Evolutionary conservation across 1,140 invertebrate species (phyloP), one percentile per base, ranked within the genome.

Genomic region (Diprion similis): DNA sequence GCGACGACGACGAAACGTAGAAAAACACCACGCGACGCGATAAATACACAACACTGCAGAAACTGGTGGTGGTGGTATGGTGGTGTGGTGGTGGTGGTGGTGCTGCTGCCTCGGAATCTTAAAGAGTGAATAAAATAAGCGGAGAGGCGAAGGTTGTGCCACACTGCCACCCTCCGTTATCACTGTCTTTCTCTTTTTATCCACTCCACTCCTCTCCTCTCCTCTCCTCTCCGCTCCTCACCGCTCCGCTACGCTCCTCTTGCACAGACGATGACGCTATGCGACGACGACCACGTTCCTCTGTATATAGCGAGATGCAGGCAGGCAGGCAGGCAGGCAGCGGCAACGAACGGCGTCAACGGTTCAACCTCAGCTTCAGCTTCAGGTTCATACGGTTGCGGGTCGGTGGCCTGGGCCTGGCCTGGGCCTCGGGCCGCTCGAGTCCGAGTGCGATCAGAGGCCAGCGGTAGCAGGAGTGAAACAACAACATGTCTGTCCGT

Each of bases 141-240:
- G 6, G n/a, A 15, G 51, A 37, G n/a, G n/a, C 51, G 51, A 59
- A 59, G 51, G 51, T 59, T 59, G 51, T 59, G n/a, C 51, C 11
- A 13, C 51, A 59, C 51, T 59, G 51, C n/a, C n/a, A 17, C 24
- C n/a, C 66, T 47, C 37, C 18, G 17, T 11, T 66, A 46, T 37
- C 47, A 51, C 64, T 68, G 66, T 66, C 47, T 66, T 66, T 51
- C 65, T 72, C 48, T 75, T 46, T 8, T 67, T 73, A 48, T 45
- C 65, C 11, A 17, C 45, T 59, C 46, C 51, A 65, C 18, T 51
- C 4, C 37, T 37, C 37, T 47, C 46, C 72, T 37, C 64, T 45
- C 71, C 18, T 47, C 45, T 24, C n/a, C 9, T 46, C 45, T n/a
- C 13, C 17, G 46, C 11, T 48, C 45, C 17, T 66, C 47, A 66